These are phyloP conservation scores for Tragulus kanchil DNA, from an alignment of 2,113 vertebrate species.

Conservation along the genomic window DNA sequence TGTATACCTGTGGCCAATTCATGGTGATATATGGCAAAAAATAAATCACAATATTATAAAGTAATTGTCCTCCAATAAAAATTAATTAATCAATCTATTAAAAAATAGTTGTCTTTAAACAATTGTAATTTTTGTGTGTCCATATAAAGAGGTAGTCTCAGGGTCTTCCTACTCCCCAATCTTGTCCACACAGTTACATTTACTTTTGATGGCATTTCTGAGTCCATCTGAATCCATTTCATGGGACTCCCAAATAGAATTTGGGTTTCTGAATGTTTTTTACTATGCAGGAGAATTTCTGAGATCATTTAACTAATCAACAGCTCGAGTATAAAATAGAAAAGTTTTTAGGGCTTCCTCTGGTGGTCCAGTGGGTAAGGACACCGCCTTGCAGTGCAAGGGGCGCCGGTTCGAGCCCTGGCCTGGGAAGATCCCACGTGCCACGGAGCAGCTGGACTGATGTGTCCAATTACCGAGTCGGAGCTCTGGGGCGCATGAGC, in stretches of 20 bases:
- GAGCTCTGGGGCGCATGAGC: too few species aligned
- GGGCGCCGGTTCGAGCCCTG: too few species aligned
- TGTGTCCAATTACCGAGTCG: too few species aligned
- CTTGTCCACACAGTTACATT: not conserved
- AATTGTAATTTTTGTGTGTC: not conserved
- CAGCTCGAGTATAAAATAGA: not conserved
- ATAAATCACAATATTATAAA: too few species aligned
- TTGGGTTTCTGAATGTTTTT: not conserved
- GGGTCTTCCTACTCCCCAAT: not conserved
- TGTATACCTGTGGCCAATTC: too few species aligned
- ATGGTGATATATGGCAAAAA: too few species aligned
- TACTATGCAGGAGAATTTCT: not conserved
- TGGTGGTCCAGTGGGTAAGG: too few species aligned
- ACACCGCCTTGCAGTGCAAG: too few species aligned
- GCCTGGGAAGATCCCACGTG: too few species aligned
- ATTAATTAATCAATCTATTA: too few species aligned
- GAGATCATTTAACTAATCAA: not conserved
- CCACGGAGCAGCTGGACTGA: too few species aligned
- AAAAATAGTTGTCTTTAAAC: not conserved
- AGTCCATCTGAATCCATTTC: not conserved
- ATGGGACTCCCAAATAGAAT: not conserved
- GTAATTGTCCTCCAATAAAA: too few species aligned
- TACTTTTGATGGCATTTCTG: slow-evolving; percentile 22
- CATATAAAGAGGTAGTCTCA: not conserved
- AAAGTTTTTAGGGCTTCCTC: not conserved